Base-by-base conservation (phyloP, 2,888 invertebrate genomes). In the Strigamia maritima region DNA sequence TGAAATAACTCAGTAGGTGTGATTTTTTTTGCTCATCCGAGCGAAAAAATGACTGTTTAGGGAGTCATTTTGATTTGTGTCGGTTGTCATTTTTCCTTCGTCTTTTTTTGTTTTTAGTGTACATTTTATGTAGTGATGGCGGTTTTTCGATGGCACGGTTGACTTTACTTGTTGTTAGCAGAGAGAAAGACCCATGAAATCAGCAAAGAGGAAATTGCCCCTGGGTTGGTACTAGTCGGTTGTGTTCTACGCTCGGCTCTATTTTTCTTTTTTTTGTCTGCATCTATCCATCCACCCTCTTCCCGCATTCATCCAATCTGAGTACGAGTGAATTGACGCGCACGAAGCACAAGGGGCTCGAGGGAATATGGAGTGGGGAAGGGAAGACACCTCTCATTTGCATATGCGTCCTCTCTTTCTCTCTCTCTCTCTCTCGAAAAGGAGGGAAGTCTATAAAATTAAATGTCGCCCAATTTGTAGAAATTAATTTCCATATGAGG, bases 401-500 rank as follows among this genome's bases (percentile, higher is more conserved):
- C 49, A 49, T 49, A 49, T n/a, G 49, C 49, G 49, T 49, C 49
- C n/a, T 16, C 10, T 16, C 44, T 49, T n/a, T 16, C 19, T n/a
- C 44, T 49, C 49, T 16, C 19, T n/a, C 16, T 6, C 31, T 31
- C 31, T 14, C 16, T 16, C 3, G n/a, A n/a, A n/a, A 7, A 49
- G 19, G 49, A 31, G 31, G 16, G 31, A 24, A 74, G 74, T 74
- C 74, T 74, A 74, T 74, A 74, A 74, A 74, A 74, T 74, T 74
- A 74, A 74, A 74, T 31, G 74, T 31, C 74, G 74, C 74, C 28
- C 31, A 74, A 74, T 74, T 74, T 74, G 74, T 74, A 31, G 74
- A 74, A 74, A 74, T 74, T 74, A 74, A 74, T 74, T 74, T 74
- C 74, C 74, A 74, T 74, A 74, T 16, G 74, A 28, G 31, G 74